Conservation (phyloP, 2,113 vertebrate genomes). For the Gasterosteus nipponicus region DNA sequence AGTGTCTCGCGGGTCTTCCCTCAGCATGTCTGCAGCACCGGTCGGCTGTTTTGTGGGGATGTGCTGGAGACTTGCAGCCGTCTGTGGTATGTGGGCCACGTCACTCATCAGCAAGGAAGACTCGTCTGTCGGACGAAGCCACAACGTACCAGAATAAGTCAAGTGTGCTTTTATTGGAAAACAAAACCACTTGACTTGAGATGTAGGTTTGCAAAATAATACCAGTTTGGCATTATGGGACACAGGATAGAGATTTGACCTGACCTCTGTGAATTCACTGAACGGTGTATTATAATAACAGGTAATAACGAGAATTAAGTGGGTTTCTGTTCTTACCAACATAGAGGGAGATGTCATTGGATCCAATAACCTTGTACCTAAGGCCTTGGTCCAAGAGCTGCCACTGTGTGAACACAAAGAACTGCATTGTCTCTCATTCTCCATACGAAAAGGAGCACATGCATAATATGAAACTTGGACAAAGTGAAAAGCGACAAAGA, state of each 20-base stretch:
- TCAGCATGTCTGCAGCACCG: conserved; percentile 85
- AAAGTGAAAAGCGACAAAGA: neutral
- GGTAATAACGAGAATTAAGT: neutral
- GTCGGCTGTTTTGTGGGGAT: neutral
- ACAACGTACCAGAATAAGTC: neutral
- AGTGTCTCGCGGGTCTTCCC: conserved; percentile 86
- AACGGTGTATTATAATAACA: neutral
- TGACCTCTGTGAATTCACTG: neutral
- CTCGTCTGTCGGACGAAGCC: conserved; percentile 83
- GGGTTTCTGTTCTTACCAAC: conserved; percentile 84
- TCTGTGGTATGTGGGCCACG: conserved; percentile 89
- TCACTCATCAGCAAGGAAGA: conserved; percentile 83
- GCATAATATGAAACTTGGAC: neutral
- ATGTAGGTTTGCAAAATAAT: neutral
- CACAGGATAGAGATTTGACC: neutral
- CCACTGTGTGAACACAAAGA: conserved; percentile 83
- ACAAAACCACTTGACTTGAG: conserved; percentile 7
- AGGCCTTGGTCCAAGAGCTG: conserved; percentile 76
- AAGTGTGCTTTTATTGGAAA: neutral
- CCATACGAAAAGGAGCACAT: conserved; percentile 2
- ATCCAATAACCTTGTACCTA: conserved; percentile 86
- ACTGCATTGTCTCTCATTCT: conserved; percentile 3
- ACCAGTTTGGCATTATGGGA: neutral
- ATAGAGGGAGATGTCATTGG: conserved; percentile 89
- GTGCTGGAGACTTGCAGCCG: conserved; percentile 79